phyloP scores from a whole-genome alignment of 2,888 invertebrate genomes.

The Tanytarsus gracilentus region DNA sequence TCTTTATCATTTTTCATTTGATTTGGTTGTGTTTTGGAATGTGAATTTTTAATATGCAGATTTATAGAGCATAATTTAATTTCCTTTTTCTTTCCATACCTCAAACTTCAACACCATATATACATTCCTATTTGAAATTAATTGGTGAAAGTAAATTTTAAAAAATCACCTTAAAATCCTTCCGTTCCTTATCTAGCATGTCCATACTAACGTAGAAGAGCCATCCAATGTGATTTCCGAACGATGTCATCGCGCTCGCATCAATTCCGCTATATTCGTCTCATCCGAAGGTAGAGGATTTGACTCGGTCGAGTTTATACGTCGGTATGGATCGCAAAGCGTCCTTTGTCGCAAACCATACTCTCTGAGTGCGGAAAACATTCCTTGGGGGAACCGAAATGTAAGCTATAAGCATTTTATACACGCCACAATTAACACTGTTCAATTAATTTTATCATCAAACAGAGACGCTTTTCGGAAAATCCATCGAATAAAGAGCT shows the following conservation, averaged over 20 bases:
- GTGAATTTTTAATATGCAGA: too few relatives aligned
- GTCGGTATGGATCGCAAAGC: conserved; percentile 71
- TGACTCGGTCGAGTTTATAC: conserved; percentile 69
- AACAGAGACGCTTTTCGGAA: conserved; percentile 39
- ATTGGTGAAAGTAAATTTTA: neutral
- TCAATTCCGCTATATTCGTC: conserved; percentile 79
- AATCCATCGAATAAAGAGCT: conserved; percentile 34
- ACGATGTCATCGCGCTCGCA: conserved; percentile 58
- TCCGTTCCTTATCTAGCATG: conserved; percentile 47
- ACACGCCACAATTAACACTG: neutral
- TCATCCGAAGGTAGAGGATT: conserved; percentile 65
- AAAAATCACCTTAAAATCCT: neutral
- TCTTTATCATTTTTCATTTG: too few relatives aligned
- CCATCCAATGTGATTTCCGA: conserved; percentile 56
- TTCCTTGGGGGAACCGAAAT: conserved; percentile 46
- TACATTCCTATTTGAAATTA: neutral
- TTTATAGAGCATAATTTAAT: too few relatives aligned
- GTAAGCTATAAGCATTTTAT: conserved; percentile 34
- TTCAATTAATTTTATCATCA: conserved; percentile 13
- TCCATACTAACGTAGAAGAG: conserved; percentile 56
- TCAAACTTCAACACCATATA: too few relatives aligned
- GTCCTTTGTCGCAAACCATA: conserved; percentile 65
- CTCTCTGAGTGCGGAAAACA: conserved; percentile 64
- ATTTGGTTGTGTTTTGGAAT: too few relatives aligned
- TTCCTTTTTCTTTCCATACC: too few relatives aligned